A percentile compares a stretch with the other conserved stretches of the same genome.
Evolutionary conservation across 2,113 vertebrate genomes (phyloP).

Genomic region (Cryptomyrus ogoouensis): DNA sequence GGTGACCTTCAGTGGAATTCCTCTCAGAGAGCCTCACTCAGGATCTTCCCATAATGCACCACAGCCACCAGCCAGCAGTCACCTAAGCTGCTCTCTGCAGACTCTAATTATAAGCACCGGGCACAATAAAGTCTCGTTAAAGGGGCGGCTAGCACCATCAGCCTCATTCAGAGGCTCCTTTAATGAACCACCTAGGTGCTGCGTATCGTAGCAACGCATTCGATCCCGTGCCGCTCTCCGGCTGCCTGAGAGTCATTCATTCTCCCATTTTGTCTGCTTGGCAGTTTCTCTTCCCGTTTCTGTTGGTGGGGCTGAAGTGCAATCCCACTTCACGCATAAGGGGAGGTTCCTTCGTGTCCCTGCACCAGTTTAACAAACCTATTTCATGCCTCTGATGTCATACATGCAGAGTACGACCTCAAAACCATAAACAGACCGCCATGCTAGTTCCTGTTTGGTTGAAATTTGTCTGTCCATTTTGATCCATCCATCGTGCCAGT

Average conservation of each 20-base stretch:
- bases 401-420: background rate
- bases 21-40: background rate
- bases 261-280: conserved; percentile 3
- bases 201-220: conserved; percentile 79
- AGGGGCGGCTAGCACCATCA: conserved; percentile 50
- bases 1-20: conserved; percentile 2
- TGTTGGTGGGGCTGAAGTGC: background rate
- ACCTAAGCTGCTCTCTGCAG: conserved; percentile 27
- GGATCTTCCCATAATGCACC: conserved; percentile 13
- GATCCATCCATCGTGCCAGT: background rate
- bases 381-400: background rate
- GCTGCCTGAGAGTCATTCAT: conserved; percentile 43
- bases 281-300: background rate
- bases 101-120: conserved; percentile 63
- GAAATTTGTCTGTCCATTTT: background rate
- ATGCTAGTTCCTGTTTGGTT: background rate
- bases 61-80: conserved; percentile 21
- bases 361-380: background rate
- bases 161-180: conserved; percentile 63
- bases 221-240: conserved; percentile 45
- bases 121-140: conserved; percentile 51
- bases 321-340: background rate
- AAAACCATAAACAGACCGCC: background rate
- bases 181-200: conserved; percentile 72
- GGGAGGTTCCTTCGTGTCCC: background rate